Conservation (phyloP, 2,113 vertebrate species). For the Chlorodrepanis virens region DNA sequence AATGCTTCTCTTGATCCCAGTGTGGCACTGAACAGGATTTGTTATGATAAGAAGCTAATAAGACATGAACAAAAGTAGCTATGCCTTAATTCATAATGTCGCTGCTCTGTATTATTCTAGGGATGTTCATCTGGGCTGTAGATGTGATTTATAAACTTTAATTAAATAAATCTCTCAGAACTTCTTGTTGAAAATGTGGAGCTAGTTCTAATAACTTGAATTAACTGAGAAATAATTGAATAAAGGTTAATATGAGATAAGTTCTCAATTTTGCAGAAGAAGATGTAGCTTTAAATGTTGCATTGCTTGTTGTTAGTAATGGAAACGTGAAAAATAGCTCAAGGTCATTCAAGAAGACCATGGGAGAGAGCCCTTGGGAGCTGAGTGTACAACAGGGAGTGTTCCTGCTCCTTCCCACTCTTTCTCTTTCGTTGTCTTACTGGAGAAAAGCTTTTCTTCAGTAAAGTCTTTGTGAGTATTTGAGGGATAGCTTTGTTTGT, state of each 20-base stretch:
- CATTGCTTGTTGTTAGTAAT: neutral
- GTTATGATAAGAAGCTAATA: constrained; percentile 39
- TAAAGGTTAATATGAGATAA: constrained; percentile 18
- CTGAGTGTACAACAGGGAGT: neutral
- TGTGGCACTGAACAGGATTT: constrained; percentile 17
- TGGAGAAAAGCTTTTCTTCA: neutral
- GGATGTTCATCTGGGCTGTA: neutral
- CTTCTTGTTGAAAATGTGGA: neutral
- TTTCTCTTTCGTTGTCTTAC: neutral
- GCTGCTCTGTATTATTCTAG: neutral
- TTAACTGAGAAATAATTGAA: constrained; percentile 36
- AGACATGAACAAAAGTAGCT: neutral
- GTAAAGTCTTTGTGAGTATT: neutral
- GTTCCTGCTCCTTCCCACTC: neutral
- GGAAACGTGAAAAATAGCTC: neutral
- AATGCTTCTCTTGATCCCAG: neutral
- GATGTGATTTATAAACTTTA: constrained; percentile 41
- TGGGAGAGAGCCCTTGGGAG: neutral
- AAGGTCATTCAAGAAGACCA: neutral
- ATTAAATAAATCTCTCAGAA: constrained; percentile 53
- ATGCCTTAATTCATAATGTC: neutral
- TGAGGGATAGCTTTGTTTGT: neutral
- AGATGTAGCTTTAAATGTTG: neutral
- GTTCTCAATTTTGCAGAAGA: neutral
- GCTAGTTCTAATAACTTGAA: constrained; percentile 2